Conservation (phyloP, 2,797 vertebrate genomes). For the Malacoctenus gilli region DNA sequence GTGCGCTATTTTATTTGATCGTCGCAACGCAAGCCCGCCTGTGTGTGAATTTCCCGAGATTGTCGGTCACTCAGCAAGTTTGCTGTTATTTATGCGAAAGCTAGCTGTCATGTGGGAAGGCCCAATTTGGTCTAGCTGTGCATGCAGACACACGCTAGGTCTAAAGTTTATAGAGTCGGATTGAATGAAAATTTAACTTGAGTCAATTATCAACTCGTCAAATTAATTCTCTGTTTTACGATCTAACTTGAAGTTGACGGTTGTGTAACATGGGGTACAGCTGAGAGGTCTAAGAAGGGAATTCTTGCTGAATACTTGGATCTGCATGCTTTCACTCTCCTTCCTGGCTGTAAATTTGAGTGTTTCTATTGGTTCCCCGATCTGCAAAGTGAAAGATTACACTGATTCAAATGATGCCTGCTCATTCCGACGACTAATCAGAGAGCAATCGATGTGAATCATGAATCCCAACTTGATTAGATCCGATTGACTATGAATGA, state of each 20-base stretch:
- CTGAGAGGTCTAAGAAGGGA: constrained; percentile 12
- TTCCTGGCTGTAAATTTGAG: constrained; percentile 17
- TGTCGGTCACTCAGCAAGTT: constrained; percentile 3
- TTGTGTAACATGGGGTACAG: neutral
- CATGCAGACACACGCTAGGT: constrained; percentile 31
- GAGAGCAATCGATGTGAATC: too few species aligned
- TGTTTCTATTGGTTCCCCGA: constrained; percentile 39
- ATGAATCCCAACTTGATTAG: too few species aligned
- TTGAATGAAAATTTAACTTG: constrained; percentile 5
- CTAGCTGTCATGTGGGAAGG: constrained; percentile 60
- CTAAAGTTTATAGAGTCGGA: constrained; percentile 21
- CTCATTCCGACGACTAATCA: too few species aligned
- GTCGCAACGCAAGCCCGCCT: neutral
- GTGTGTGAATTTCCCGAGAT: neutral
- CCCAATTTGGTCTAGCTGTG: constrained; percentile 48
- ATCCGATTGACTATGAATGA: too few species aligned
- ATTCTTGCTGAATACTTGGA: constrained; percentile 3
- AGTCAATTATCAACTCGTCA: neutral
- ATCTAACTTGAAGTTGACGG: neutral
- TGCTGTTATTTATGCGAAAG: constrained; percentile 32
- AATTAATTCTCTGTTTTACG: neutral
- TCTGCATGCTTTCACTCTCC: constrained; percentile 39
- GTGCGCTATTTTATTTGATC: neutral
- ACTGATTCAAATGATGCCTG: too few species aligned
- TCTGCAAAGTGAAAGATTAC: constrained; percentile 12